Base-by-base conservation (phyloP, 2,888 invertebrate species). In the Drepana falcataria region DNA sequence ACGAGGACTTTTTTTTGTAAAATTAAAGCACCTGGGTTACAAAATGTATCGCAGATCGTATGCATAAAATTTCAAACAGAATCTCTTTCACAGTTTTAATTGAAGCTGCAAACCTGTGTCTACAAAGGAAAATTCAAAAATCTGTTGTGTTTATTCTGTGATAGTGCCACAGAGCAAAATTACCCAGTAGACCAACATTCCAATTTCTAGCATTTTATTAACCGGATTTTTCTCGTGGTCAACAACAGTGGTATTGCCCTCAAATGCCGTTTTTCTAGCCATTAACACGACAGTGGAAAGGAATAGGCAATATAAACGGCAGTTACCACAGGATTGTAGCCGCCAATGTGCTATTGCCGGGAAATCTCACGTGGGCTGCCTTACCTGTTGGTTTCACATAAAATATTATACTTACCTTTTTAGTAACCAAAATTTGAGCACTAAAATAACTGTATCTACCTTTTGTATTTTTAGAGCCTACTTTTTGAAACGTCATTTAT, bases 271-370 rank as follows among this genome's bases (percentile, higher is more conserved):
- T 65, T 59, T 63, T 61, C 58, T 52, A 54, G 57, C 68, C 63
- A 66, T 69, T 68, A 71, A 59, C 59, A 49, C 54, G 52, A 53
- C 49, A 57, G 53, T 59, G 59, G 49, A 60, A 68, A 67, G 64
- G 60, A 66, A 73, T 72, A 61, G 65, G 64, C 65, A 53, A 68
- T 61, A 59, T 58, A 54, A 59, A 49, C 53, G 52, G 48, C 59
- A 51, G 58, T 60, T 57, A 59, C 56, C 52, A 58, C 55, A 55
- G 56, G 54, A 58, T 59, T 60, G 60, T 61, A 37, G 49, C 6
- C 54, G 51, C 58, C 53, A 35, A 54, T 44, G 41, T 52, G 54
- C 52, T 61, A 54, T 56, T 53, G 51, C 56, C 49, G 52, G 5
- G 33, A 64, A 63, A 63, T 69, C 56, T 57, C 47, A 53, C 57